These are phyloP conservation scores for Siphlonurus alternatus DNA, from an alignment of 2,888 invertebrate species.

Conservation along the genomic window DNA sequence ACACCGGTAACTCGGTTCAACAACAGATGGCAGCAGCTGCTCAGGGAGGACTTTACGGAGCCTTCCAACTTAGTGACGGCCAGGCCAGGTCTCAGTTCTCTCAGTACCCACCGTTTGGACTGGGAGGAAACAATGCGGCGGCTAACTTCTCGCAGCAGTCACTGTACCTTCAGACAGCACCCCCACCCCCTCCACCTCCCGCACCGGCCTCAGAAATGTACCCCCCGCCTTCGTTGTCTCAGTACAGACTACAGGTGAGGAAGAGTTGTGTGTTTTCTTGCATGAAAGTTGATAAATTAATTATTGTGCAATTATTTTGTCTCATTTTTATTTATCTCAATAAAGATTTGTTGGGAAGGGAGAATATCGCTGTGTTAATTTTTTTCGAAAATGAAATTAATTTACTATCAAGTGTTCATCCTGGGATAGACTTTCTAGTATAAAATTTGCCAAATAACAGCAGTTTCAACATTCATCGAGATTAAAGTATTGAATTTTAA, in stretches of 20 bases:
- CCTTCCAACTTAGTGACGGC: slow-evolving; percentile 43
- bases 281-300: too few relatives aligned
- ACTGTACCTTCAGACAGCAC: slow-evolving; percentile 28
- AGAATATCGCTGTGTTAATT: neutral
- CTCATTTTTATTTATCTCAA: too few relatives aligned
- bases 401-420: neutral
- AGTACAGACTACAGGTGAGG: slow-evolving; percentile 33
- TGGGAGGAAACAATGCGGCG: slow-evolving; percentile 18
- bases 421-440: neutral
- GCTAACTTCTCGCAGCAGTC: slow-evolving; percentile 33
- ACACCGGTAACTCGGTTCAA: slow-evolving; percentile 47
- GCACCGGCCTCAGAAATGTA: slow-evolving; percentile 51
- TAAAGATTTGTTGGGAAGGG: neutral
- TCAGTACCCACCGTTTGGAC: slow-evolving; percentile 48
- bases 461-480: too few relatives aligned
- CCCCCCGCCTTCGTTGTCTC: slow-evolving; percentile 41
- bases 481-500: too few relatives aligned
- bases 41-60: slow-evolving; percentile 63
- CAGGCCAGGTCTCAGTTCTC: slow-evolving; percentile 67
- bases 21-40: slow-evolving; percentile 42
- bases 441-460: too few relatives aligned
- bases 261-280: neutral
- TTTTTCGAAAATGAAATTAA: neutral
- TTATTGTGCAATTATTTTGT: too few relatives aligned
- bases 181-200: slow-evolving; percentile 36